phyloP scores from a whole-genome alignment of 2,797 vertebrate genomes.

The Leptatherina wallacei region DNA sequence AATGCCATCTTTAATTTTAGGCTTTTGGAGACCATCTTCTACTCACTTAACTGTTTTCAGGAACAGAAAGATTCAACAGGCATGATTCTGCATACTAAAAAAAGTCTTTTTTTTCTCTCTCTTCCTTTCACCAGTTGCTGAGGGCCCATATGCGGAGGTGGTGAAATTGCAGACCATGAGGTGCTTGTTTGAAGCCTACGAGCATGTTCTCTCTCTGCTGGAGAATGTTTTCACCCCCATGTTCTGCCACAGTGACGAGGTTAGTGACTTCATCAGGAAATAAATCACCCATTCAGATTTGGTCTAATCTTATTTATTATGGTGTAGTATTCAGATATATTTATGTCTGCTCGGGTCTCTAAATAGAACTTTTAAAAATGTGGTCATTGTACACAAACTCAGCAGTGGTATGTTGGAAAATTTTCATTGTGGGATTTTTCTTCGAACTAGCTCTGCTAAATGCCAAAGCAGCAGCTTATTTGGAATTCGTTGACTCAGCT shows the following conservation, averaged over 20 bases:
- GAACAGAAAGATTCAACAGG: background rate
- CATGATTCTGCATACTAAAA: background rate
- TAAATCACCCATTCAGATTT: background rate
- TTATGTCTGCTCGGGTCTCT: background rate
- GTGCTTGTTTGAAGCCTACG: constrained; percentile 97
- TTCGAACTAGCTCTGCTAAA: constrained; percentile 1
- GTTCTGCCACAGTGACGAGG: constrained; percentile 99
- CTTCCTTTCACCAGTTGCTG: constrained; percentile 85
- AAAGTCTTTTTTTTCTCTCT: constrained; percentile 1
- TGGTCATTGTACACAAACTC: background rate
- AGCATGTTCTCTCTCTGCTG: constrained; percentile 94
- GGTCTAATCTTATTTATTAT: background rate
- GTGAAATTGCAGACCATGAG: constrained; percentile 97
- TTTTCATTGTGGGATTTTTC: background rate
- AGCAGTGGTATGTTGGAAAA: background rate
- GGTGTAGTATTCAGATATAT: background rate
- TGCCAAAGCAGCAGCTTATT: constrained; percentile 13
- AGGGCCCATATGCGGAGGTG: constrained; percentile 89
- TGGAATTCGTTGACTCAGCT: constrained; percentile 26
- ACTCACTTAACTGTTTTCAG: no score
- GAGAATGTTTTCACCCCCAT: constrained; percentile 97
- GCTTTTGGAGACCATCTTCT: background rate
- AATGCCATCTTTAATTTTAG: no score
- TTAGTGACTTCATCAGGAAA: constrained; percentile 51
- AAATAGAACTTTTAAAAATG: constrained; percentile 2